phyloP scores from a whole-genome alignment of 2,113 vertebrate species.

The Sylvicapra grimmia region DNA sequence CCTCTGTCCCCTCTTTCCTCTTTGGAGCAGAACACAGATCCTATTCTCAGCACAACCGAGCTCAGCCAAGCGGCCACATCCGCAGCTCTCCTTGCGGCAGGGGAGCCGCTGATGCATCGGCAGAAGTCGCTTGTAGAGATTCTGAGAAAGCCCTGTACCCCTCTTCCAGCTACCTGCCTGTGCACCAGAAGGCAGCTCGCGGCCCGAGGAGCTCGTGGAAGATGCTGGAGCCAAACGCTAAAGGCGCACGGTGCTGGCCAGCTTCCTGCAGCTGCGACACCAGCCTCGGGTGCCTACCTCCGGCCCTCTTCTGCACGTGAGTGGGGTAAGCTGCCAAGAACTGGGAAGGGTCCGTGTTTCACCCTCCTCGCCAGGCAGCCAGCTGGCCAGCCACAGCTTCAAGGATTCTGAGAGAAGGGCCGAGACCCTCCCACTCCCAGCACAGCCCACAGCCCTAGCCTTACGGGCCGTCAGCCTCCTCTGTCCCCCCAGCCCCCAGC shows the following conservation, averaged over 20 bases:
- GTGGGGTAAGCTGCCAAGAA: neutral
- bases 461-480: rapidly evolving
- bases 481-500: neutral
- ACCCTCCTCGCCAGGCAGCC: neutral
- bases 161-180: neutral
- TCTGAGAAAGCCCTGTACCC: neutral
- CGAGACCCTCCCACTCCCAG: neutral
- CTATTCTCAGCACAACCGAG: neutral
- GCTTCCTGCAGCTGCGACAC: neutral
- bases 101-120: neutral
- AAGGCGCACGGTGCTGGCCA: neutral
- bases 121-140: neutral
- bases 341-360: neutral
- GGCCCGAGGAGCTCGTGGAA: neutral
- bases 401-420: neutral
- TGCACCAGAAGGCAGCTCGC: neutral
- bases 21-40: neutral
- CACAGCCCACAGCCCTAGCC: rapidly evolving
- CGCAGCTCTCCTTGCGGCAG: neutral
- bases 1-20: neutral
- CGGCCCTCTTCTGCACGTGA: neutral
- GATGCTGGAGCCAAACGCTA: neutral
- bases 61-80: neutral
- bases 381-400: neutral
- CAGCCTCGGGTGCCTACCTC: neutral